Base-by-base conservation (phyloP, 2,888 invertebrate genomes). In the Apotomis betuletana region DNA sequence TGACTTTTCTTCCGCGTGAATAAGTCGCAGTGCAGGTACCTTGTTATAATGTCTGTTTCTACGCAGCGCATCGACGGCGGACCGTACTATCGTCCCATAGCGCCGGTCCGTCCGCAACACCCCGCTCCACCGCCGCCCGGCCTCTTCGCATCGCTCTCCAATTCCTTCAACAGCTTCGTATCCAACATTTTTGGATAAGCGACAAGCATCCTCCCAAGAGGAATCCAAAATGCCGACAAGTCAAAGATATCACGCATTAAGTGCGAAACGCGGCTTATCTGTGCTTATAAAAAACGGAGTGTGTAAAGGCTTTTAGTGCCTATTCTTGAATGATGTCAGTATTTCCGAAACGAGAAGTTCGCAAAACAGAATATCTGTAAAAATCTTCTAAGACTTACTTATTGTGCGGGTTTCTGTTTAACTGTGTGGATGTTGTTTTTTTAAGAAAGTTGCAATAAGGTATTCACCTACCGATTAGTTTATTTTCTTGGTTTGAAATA, bases 101-200 rank as follows among this genome's bases (percentile, higher is more conserved):
- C 89, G 55, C 82, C 90, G 69, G 83, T 89, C 81, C 84, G 94
- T 80, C 87, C 93, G 77, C 88, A 94, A 79, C 87, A 93, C 79
- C 27, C 27, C 27, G 81, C 94, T 79, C 86, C 94, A 75, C 82
- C 94, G 74, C 79, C 91, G 67, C 83, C 93, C 61, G 96, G 96
- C 49, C 95, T 97, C 78, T 94, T 97, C 82, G 95, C 97, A 27
- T 96, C 96, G 55, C 94, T 97, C 79, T 95, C 96, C 80, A 96
- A 94, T 83, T 96, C 97, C 15, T 95, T 97, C 81, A 97, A 96
- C 83, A 97, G 94, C 83, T 92, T 97, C 78, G 96, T 97, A 77
- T 96, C 94, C 75, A 97, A 96, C 84, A 95, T 97, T 82, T 97
- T 97, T 81, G 96, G 96, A 83, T 96, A 94, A 82, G 15, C 59